Percentiles rank a stretch among this genome's conserved stretches.
Evolutionary conservation across 30 jellyfish, hydroid and myxozoan species (phyloP).

Genomic region (Chironex yamaguchii): DNA sequence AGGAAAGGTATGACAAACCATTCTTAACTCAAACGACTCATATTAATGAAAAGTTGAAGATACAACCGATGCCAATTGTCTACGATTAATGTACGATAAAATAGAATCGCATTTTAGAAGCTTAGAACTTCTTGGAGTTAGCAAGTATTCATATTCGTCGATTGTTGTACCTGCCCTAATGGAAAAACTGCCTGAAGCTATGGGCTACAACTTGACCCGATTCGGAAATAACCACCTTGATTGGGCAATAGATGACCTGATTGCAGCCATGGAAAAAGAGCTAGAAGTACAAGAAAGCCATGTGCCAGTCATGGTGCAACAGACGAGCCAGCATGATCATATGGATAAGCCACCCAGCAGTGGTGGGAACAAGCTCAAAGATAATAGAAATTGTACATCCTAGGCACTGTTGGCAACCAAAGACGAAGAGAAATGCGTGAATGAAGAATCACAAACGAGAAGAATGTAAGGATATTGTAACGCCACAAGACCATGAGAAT

Average conservation of each 20-base stretch:
- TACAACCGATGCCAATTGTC: conserved; percentile 12
- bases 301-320: not conserved
- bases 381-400: conserved; percentile 6
- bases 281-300: conserved; percentile 1
- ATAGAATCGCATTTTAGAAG: conserved; percentile 21
- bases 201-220: not conserved
- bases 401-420: conserved; percentile 8
- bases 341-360: not conserved
- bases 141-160: not conserved
- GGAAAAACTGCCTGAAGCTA: conserved; percentile 15
- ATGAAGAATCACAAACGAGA: conserved; percentile 4
- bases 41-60: conserved; percentile 11
- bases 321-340: not conserved
- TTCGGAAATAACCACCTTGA: conserved; percentile 16
- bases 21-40: not conserved
- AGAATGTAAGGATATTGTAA: not conserved
- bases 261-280: conserved; percentile 2
- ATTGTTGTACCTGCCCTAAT: conserved; percentile 5
- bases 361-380: not conserved
- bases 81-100: conserved; percentile 3
- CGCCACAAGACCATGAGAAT: conserved; percentile 17
- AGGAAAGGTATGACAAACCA: conserved; percentile 8
- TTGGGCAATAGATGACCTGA: conserved; percentile 21
- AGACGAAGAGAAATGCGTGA: not conserved
- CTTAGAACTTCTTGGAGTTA: conserved; percentile 2